A percentile compares a stretch with the other conserved stretches of the same genome.
Evolutionary conservation across 2,888 invertebrate genomes (phyloP).

Genomic region (Abscondita cerata): DNA sequence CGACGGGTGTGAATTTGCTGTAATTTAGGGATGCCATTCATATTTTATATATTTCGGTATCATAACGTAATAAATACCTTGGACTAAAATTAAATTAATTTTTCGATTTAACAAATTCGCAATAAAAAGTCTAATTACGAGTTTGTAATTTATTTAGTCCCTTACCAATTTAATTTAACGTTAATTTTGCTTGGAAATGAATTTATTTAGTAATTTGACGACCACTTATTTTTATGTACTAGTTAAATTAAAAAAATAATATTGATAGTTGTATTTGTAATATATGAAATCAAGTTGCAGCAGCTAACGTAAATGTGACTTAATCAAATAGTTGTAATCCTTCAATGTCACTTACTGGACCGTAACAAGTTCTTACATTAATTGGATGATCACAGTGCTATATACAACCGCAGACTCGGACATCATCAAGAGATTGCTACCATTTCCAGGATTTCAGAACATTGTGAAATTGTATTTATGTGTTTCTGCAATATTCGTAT

Average conservation of each 20-base stretch:
- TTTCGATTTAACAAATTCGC: conserved; percentile 11
- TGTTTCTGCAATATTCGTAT: conserved; percentile 21
- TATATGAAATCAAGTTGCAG: not conserved
- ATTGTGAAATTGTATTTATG: conserved; percentile 11
- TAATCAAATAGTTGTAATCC: conserved; percentile 8
- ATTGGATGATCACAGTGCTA: conserved; percentile 19
- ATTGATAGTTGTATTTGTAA: not conserved
- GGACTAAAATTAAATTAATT: conserved; percentile 3
- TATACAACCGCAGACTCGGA: conserved; percentile 15
- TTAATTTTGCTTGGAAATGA: too few relatives aligned
- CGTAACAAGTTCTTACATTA: conserved; percentile 21
- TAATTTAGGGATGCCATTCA: conserved; percentile 11
- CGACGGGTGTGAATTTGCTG: conserved; percentile 26
- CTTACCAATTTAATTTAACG: too few relatives aligned
- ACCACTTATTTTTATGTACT: not conserved
- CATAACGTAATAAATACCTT: not conserved
- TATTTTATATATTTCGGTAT: conserved; percentile 11
- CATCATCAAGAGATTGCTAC: conserved; percentile 17
- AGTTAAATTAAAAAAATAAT: not conserved
- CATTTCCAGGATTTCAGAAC: conserved; percentile 14
- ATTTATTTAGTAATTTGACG: too few relatives aligned
- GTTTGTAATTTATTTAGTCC: too few relatives aligned
- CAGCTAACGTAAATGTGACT: not conserved
- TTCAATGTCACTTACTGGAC: conserved; percentile 12
- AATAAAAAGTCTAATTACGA: not conserved